Conservation (phyloP, 2,888 invertebrate genomes). For the Agonopterix heracliana region DNA sequence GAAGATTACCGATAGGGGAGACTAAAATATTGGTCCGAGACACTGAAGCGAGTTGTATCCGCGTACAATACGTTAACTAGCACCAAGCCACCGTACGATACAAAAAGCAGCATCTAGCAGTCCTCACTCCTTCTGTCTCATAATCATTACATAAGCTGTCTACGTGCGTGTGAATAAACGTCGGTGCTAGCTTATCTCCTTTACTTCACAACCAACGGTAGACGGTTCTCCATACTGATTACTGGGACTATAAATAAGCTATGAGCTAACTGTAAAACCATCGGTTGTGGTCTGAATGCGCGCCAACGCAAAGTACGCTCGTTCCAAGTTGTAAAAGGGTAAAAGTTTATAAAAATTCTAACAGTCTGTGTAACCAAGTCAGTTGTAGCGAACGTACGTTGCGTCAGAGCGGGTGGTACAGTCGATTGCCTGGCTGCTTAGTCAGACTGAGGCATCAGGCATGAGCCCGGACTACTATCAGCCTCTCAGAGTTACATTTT, state of each 20-base stretch:
- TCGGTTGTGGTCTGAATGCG: not conserved
- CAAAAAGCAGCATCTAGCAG: constrained; percentile 43
- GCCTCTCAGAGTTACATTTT: constrained; percentile 56
- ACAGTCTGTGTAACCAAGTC: constrained; percentile 40
- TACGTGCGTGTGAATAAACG: constrained; percentile 16
- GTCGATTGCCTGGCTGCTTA: constrained; percentile 14
- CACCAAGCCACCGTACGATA: constrained; percentile 71
- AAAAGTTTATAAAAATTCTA: constrained; percentile 62
- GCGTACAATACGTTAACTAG: constrained; percentile 60
- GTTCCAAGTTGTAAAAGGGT: constrained; percentile 60
- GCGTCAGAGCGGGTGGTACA: constrained; percentile 29
- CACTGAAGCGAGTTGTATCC: constrained; percentile 67
- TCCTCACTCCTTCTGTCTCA: constrained; percentile 17
- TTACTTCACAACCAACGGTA: constrained; percentile 33
- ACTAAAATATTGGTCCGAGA: constrained; percentile 73
- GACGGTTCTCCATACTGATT: constrained; percentile 12
- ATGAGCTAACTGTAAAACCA: not conserved
- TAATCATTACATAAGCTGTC: constrained; percentile 46
- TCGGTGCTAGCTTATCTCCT: constrained; percentile 3
- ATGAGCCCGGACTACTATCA: constrained; percentile 45
- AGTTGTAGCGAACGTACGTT: constrained; percentile 40
- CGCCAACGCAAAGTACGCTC: constrained; percentile 42
- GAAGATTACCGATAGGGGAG: constrained; percentile 62
- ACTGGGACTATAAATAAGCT: constrained; percentile 11
- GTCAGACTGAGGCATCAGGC: constrained; percentile 25